Base-by-base conservation (phyloP, 2,888 invertebrate genomes). In the Agonopterix subpropinquella region DNA sequence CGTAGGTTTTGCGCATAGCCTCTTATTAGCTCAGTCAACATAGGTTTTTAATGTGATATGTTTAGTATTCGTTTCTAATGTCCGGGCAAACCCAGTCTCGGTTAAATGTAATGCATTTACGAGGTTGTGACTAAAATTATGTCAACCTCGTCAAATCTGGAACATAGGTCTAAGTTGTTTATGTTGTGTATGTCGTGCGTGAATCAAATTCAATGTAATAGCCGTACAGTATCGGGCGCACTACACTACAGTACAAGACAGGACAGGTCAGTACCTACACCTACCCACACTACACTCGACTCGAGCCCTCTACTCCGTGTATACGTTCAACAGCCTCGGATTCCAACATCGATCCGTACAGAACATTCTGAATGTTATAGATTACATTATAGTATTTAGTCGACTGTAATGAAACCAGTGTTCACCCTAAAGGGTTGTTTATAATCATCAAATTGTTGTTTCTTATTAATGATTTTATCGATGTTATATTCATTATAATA, bases 271-370 rank as follows among this genome's bases (percentile, higher is more conserved):
- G 28, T 5, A 28, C 28, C 28, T 28, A 28, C 28, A 2, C 41
- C 41, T 2, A 10, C 11, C 7, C 1, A 41, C 4, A 1, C 2
- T 4, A n/a, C 10, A 11, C 13, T 8, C 42, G 4, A 42, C 42
- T 42, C 54, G 50, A 56, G 53, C 56, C 57, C 57, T 54, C 57
- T 54, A 51, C 56, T 54, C 53, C 56, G 53, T 60, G 62, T 55
- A 58, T 62, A 56, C 64, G 67, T 68, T 70, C 71, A 70, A 77
- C 80, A 81, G 79, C 73, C 81, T 79, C 81, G 77, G 70, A 62
- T 64, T 68, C 64, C 47, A 53, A 53, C 52, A 48, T 36, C 42
- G n/a, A 11, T 39, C 43, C 51, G 50, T 52, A 55, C 55, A 51
- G 52, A 52, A 47, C 55, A 52, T 55, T 60, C 5, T 28, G 5